Base-by-base conservation (phyloP, 2,888 invertebrate species). In the Pantelozetes paolii region DNA sequence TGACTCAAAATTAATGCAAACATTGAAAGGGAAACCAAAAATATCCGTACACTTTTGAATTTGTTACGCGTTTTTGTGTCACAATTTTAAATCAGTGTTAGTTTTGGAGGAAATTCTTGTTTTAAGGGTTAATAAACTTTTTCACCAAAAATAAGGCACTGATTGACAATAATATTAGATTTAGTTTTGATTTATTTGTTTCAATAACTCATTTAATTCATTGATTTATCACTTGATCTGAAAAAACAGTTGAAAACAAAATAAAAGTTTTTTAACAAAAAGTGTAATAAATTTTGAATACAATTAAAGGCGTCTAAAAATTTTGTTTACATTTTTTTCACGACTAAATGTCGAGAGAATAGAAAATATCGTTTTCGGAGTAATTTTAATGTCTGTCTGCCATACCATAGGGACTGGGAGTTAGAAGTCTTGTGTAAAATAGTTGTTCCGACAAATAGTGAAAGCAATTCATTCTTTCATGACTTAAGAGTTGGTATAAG, bases 341-440 rank as follows among this genome's bases (percentile, higher is more conserved):
- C 2, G 13, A 18, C 11, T 62, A 11, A 54, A 54, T 54, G 54
- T 26, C 23, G 23, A 54, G 20, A 26, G 9, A 20, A 54, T 54
- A 50, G 26, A 54, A 54, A 54, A 54, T 54, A 26, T 54, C 45
- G 23, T 62, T 36, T 62, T 36, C 20, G 32, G 32, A 62, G 36
- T 32, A 54, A 26, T 62, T 62, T 62, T 62, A 62, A 62, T 62
- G 62, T 62, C 62, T 62, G 62, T 62, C 32, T 62, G 32, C 26
- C 28, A 62, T 62, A 11, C 62, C 62, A 28, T 30, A 18, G 62
- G 62, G 62, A 62, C 32, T 32, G 62, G 23, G 15, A 54, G 20
- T 54, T 18, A 54, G 11, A 54, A 15, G n/a, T n/a, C 26, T 8
- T 54, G 20, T 36, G 62, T 62, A 62, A 62, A 62, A 54, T n/a